Evolutionary conservation across 2,113 vertebrate species (phyloP).

Genomic region (Burhinus oedicnemus): DNA sequence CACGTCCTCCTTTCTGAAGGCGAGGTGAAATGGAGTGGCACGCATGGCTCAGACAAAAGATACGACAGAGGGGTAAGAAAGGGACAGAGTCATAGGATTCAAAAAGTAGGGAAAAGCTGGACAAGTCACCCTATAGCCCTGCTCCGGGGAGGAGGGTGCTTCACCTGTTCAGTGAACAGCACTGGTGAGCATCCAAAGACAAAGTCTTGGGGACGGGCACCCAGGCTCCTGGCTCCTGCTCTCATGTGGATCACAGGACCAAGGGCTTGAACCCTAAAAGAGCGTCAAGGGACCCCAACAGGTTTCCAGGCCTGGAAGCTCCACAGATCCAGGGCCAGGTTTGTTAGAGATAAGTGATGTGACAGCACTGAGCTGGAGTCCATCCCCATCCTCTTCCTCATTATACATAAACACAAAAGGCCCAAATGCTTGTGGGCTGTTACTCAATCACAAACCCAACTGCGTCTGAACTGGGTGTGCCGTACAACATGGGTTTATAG

Average conservation of each 20-base stretch:
- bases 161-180: background rate
- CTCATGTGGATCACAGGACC: rapidly evolving
- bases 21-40: background rate
- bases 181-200: background rate
- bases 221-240: background rate
- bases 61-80: background rate
- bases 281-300: background rate
- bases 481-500: rapidly evolving
- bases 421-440: background rate
- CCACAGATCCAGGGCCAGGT: background rate
- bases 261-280: background rate
- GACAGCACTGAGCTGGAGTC: background rate
- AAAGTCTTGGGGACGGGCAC: background rate
- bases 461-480: background rate
- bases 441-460: background rate
- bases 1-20: background rate
- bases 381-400: background rate
- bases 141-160: background rate
- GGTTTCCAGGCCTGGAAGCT: background rate
- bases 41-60: background rate
- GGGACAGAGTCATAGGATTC: background rate
- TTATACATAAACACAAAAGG: background rate
- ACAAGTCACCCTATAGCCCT: background rate
- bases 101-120: background rate
- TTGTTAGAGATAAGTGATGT: background rate